Conservation (phyloP, 2,888 invertebrate genomes). For the Drosophila algonquin region DNA sequence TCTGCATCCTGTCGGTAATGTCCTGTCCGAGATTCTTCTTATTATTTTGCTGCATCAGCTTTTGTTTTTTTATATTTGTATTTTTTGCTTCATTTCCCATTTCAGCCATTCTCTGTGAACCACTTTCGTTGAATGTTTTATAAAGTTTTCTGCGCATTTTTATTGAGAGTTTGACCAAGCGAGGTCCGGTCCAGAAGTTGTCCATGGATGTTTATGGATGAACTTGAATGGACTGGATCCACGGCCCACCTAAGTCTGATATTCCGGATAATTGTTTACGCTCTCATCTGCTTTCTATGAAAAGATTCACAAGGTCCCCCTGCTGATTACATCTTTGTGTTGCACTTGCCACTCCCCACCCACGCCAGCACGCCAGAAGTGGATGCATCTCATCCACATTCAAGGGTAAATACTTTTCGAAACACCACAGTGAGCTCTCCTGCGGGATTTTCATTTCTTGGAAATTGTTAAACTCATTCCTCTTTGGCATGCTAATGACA, state of each 20-base stretch:
- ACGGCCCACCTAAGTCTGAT: no score
- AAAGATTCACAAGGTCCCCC: no score
- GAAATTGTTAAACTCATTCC: conserved; percentile 10
- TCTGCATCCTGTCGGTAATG: conserved; percentile 44
- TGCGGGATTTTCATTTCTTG: conserved; percentile 8
- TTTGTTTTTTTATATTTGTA: conserved; percentile 11
- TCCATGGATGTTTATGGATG: neutral
- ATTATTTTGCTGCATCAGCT: conserved; percentile 57
- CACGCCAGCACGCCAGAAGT: no score
- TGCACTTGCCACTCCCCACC: no score
- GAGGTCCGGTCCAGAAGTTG: neutral
- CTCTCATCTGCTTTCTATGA: no score
- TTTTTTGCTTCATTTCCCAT: conserved; percentile 17
- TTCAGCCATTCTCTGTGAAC: neutral
- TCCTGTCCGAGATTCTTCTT: conserved; percentile 24
- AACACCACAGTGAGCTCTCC: no score
- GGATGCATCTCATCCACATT: no score
- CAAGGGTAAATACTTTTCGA: no score
- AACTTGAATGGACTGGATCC: neutral
- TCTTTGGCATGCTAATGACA: conserved; percentile 46
- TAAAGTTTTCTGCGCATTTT: conserved; percentile 19
- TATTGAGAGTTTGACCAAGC: conserved; percentile 8
- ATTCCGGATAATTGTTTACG: no score
- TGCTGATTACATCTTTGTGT: no score
- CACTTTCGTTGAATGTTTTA: conserved; percentile 12